These are phyloP conservation scores for Stigmatopora nigra DNA, from an alignment of 2,113 vertebrate species.

Conservation along the genomic window DNA sequence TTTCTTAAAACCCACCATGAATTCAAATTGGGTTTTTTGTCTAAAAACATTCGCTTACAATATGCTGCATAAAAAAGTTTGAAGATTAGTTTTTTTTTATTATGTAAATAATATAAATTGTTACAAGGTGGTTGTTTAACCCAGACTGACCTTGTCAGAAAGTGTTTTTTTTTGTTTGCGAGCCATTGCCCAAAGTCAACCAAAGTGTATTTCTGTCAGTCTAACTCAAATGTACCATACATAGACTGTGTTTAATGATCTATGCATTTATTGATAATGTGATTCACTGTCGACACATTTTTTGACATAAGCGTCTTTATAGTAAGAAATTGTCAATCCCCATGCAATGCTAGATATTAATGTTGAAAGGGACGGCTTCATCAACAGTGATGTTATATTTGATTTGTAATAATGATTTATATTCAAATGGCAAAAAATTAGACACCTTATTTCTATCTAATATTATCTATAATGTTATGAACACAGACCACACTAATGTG, in stretches of 20 bases:
- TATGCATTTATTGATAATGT: not conserved
- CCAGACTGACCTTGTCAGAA: not conserved
- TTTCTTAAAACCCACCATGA: not conserved
- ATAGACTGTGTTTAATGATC: not conserved
- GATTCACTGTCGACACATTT: not conserved
- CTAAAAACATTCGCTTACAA: not conserved
- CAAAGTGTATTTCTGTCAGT: not conserved
- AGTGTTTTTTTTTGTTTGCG: not conserved
- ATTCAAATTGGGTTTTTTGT: not conserved
- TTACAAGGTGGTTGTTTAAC: not conserved
- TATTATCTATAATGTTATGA: too few species aligned
- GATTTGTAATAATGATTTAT: too few species aligned
- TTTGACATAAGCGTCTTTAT: not conserved
- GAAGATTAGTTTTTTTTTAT: too few species aligned
- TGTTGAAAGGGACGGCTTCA: too few species aligned
- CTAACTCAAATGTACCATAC: not conserved
- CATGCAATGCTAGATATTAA: too few species aligned
- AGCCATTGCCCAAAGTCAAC: not conserved
- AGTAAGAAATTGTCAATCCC: not conserved
- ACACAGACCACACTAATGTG: too few species aligned
- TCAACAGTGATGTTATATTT: too few species aligned
- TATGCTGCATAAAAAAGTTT: too few species aligned
- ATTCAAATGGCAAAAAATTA: too few species aligned
- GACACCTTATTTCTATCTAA: too few species aligned
- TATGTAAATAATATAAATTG: not conserved